These are phyloP conservation scores for Macrophya alboannulata DNA, from an alignment of 2,888 invertebrate genomes.

Conservation along the genomic window DNA sequence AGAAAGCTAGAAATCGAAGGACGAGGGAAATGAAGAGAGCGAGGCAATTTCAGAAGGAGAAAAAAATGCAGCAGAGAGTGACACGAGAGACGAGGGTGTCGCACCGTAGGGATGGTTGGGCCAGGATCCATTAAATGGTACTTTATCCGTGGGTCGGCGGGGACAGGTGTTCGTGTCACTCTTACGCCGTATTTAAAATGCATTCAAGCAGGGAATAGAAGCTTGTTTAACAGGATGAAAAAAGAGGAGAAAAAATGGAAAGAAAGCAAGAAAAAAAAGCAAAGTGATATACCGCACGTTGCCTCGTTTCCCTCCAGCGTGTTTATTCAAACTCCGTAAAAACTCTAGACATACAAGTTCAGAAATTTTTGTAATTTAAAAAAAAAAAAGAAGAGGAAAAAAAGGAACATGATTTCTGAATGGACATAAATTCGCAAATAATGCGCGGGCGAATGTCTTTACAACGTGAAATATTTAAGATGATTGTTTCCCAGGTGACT, in stretches of 20 bases:
- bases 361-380: not conserved
- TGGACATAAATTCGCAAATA: slow-evolving; percentile 1
- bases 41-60: not conserved
- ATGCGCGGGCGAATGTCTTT: slow-evolving; percentile 1
- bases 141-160: slow-evolving; percentile 61
- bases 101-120: slow-evolving; percentile 31
- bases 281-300: not conserved
- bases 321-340: not conserved
- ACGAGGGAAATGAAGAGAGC: slow-evolving; percentile 10
- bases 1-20: not conserved
- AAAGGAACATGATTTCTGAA: not conserved
- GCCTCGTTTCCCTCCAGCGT: not conserved
- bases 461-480: slow-evolving; percentile 50
- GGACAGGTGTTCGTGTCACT: slow-evolving; percentile 63
- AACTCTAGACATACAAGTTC: not conserved
- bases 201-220: slow-evolving; percentile 47
- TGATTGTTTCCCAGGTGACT: slow-evolving; percentile 45
- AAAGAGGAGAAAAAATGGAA: not conserved
- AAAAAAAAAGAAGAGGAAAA: not conserved
- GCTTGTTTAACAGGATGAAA: not conserved
- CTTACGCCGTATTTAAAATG: slow-evolving; percentile 54
- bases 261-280: not conserved
- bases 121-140: slow-evolving; percentile 64
- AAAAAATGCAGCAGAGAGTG: slow-evolving; percentile 37
- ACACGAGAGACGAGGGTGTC: slow-evolving; percentile 51